These are phyloP conservation scores for Xiphophorus maculatus DNA, from an alignment of 2,113 vertebrate genomes.

Conservation along the genomic window DNA sequence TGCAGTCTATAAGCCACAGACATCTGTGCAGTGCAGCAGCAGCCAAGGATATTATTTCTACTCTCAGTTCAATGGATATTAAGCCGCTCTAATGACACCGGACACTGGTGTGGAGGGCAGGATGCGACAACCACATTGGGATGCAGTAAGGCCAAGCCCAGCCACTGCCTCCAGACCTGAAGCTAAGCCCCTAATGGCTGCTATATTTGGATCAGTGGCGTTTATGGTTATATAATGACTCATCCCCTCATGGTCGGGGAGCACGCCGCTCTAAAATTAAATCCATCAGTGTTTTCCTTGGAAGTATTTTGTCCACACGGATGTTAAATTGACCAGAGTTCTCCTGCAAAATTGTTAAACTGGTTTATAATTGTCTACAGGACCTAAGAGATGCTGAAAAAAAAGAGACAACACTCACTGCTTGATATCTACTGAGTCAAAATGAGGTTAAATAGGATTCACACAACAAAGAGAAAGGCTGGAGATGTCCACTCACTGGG, in stretches of 20 bases:
- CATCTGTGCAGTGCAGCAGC: slow-evolving; percentile 5
- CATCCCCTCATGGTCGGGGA: slow-evolving; percentile 45
- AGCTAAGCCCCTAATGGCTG: slow-evolving; percentile 79
- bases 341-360: neutral
- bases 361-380: neutral
- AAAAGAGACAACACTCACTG: neutral
- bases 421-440: slow-evolving; percentile 22
- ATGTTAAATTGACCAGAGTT: slow-evolving; percentile 10
- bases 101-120: slow-evolving; percentile 32
- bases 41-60: slow-evolving; percentile 9
- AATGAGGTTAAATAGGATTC: slow-evolving; percentile 52
- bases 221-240: slow-evolving; percentile 71
- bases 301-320: slow-evolving; percentile 17
- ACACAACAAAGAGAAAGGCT: slow-evolving; percentile 20
- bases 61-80: slow-evolving; percentile 34
- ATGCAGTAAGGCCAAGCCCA: slow-evolving; percentile 37
- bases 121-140: slow-evolving; percentile 52
- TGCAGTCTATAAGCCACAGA: slow-evolving; percentile 1
- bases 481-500: neutral
- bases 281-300: slow-evolving; percentile 23
- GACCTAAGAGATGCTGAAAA: neutral
- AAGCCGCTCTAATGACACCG: slow-evolving; percentile 28
- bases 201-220: slow-evolving; percentile 79
- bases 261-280: slow-evolving; percentile 52
- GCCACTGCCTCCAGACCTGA: slow-evolving; percentile 54